A percentile compares a stretch with the other conserved stretches of the same genome.
phyloP scores from a whole-genome alignment of 2,113 vertebrate species.

The Rissa tridactyla region DNA sequence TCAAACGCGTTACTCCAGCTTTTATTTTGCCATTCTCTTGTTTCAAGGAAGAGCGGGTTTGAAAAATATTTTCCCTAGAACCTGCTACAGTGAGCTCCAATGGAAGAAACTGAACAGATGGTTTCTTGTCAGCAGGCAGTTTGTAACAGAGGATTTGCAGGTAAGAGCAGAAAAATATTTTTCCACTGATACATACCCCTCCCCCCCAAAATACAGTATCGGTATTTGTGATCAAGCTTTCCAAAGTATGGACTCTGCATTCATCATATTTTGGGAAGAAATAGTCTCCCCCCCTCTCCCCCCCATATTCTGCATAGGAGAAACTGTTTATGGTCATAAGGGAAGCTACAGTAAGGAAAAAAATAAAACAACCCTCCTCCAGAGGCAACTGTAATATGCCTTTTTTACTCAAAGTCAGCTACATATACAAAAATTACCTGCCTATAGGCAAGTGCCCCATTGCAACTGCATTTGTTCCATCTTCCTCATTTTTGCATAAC shows the following conservation, averaged over 20 bases:
- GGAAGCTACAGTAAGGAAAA: neutral
- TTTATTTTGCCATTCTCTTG: neutral
- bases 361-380: neutral
- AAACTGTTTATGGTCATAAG: neutral
- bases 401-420: neutral
- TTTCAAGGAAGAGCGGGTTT: neutral
- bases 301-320: neutral
- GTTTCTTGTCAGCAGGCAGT: neutral
- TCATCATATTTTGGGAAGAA: neutral
- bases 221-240: neutral
- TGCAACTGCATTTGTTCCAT: neutral
- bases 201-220: neutral
- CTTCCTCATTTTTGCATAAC: neutral
- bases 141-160: neutral
- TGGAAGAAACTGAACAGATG: neutral
- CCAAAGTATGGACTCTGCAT: neutral
- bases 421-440: neutral
- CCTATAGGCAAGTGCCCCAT: neutral
- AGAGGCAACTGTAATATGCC: neutral
- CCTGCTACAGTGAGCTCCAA: neutral
- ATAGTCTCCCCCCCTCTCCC: too few species aligned
- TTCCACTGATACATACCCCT: neutral
- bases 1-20: neutral
- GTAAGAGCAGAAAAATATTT: neutral
- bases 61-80: neutral